Evolutionary conservation across 2,113 vertebrate species (phyloP), one percentile per base, ranked within the genome.

Genomic region (Nanorana parkeri): DNA sequence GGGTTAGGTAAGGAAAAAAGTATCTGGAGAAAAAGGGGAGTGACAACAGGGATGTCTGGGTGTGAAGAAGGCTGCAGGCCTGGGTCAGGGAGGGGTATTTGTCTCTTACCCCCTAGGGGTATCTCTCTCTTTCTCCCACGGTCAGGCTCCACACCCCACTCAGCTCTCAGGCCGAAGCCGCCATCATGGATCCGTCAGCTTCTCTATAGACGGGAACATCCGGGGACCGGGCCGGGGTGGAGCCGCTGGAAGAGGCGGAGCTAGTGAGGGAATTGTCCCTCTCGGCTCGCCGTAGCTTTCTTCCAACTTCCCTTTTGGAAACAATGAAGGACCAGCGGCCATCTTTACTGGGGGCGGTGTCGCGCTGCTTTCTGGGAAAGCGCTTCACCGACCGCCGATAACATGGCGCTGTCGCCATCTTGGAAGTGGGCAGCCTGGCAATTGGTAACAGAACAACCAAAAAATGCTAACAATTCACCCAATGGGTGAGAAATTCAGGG

Each of bases 131-230:
- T 23, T 8, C 73, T 23, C 32, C 32, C 54, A 17, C 17, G 32
- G 11, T 26, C 7, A 21, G 17, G 7, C 26, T 3, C 71, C 17
- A 47, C 41, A 47, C 77, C 32, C 54, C 61, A 36, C 47, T 56
- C 21, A 28, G 47, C 60, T 58, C 51, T 81, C 69, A 81, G 69
- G 79, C 73, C 79, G 69, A 69, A 65, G 79, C 69, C 65, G 69
- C 68, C 79, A 81, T 81, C 65, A 74, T 28, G 47, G 68, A 74
- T 65, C 79, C 69, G 47, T 72, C 79, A 65, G 69, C 79, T 74
- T 81, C 79, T 74, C 69, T 81, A 81, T 65, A 73, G 79, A 65
- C 69, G 79, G 79, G 69, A 74, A 81, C 79, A 81, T 81, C 79
- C 79, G 79, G 79, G 79, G 24, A 81, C 68, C 79, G 60, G 26